Evolutionary conservation across 2,797 vertebrate genomes (phyloP).

Genomic region (Chloroceryle inda): DNA sequence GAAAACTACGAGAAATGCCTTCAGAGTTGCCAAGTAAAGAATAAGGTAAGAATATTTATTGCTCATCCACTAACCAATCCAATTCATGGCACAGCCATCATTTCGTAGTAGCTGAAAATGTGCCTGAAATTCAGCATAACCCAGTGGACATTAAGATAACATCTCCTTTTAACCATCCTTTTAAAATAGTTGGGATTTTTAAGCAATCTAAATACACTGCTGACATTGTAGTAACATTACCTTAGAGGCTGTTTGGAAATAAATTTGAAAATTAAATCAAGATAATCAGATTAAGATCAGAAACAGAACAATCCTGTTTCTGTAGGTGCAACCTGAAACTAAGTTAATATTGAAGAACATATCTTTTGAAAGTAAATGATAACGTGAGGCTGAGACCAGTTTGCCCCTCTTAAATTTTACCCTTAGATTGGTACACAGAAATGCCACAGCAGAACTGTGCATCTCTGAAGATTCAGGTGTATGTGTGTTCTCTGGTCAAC

Average conservation of each 20-base stretch:
- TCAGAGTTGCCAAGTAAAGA: not conserved
- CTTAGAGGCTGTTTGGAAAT: constrained; percentile 16
- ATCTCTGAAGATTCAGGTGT: not conserved
- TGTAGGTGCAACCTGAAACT: not conserved
- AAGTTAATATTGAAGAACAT: not conserved
- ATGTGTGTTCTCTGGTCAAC: not conserved
- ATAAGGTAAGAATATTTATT: not conserved
- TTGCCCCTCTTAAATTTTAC: not conserved
- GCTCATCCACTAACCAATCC: not conserved
- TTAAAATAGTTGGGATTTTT: not conserved
- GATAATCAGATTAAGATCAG: not conserved
- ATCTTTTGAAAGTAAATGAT: no score
- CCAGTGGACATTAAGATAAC: not conserved
- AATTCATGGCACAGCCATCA: accelerated
- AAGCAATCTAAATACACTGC: not conserved
- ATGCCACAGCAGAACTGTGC: not conserved
- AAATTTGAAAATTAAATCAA: not conserved
- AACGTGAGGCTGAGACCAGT: not conserved
- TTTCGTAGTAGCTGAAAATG: not conserved
- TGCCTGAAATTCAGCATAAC: not conserved
- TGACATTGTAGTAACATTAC: not conserved
- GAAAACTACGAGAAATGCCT: not conserved
- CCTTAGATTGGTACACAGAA: not conserved
- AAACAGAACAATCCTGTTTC: not conserved
- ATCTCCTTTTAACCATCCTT: not conserved